Conservation (phyloP, 2,797 vertebrate species). For the Pseudochirops corinnae region DNA sequence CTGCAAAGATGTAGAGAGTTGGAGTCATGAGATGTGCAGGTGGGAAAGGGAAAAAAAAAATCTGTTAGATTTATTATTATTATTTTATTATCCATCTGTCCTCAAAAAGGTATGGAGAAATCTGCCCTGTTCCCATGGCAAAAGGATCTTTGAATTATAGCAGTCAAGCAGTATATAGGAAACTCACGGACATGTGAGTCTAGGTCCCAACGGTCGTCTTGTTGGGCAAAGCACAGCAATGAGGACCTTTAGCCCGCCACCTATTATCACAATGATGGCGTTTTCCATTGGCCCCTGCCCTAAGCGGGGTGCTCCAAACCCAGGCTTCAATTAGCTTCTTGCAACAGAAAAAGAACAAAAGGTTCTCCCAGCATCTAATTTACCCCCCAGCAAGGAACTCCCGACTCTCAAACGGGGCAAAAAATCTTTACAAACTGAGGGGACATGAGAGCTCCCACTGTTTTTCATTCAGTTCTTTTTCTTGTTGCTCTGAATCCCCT, state of each 20-base stretch:
- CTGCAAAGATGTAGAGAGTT: slow-evolving; percentile 82
- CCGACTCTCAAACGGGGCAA: neutral
- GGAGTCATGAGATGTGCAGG: neutral
- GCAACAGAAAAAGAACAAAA: slow-evolving; percentile 67
- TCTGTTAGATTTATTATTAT: slow-evolving; percentile 30
- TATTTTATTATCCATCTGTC: too few species aligned
- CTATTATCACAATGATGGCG: neutral
- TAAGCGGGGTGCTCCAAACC: slow-evolving; percentile 66
- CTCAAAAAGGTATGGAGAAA: slow-evolving; percentile 9
- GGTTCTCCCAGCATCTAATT: neutral
- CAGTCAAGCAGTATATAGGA: neutral
- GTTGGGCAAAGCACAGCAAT: slow-evolving; percentile 31
- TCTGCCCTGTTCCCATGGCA: slow-evolving; percentile 10
- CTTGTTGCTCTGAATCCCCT: slow-evolving; percentile 41
- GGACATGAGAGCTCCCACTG: slow-evolving; percentile 21
- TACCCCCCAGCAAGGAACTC: slow-evolving; percentile 30
- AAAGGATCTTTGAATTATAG: neutral
- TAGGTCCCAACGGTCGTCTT: neutral
- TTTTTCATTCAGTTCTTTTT: slow-evolving; percentile 63
- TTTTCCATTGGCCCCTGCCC: neutral
- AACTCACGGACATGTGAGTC: neutral
- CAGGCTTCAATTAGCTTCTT: slow-evolving; percentile 74
- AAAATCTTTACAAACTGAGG: slow-evolving; percentile 48
- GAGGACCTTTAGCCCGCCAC: too few species aligned
- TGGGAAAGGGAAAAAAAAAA: neutral